Evolutionary conservation across 2,888 invertebrate genomes (phyloP).

Genomic region (Pteria penguin): DNA sequence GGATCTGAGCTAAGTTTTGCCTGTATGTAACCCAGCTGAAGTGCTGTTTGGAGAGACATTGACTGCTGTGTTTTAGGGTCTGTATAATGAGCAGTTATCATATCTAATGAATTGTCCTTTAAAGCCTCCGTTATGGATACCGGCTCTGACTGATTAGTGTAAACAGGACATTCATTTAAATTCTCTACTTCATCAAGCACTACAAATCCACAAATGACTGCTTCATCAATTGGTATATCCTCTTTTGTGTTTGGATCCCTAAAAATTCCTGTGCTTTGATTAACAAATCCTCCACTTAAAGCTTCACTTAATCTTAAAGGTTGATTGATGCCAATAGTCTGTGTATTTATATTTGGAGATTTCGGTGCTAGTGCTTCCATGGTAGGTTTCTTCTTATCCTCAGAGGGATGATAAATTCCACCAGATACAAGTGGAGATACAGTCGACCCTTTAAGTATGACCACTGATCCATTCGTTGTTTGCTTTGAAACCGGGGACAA

Average conservation of each 20-base stretch:
- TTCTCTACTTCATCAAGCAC: constrained; percentile 49
- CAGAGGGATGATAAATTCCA: constrained; percentile 24
- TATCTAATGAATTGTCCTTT: constrained; percentile 91
- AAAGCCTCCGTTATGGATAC: constrained; percentile 93
- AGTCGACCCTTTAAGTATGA: constrained; percentile 67
- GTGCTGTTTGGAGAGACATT: constrained; percentile 53
- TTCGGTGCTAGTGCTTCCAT: constrained; percentile 46
- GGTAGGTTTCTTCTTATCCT: constrained; percentile 50
- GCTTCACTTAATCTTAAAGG: constrained; percentile 54
- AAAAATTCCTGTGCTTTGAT: constrained; percentile 85
- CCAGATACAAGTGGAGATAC: constrained; percentile 13
- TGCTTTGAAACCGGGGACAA: constrained; percentile 78
- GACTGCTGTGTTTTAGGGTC: constrained; percentile 88
- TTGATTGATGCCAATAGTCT: not conserved
- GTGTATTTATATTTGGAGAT: constrained; percentile 42
- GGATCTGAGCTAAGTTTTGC: constrained; percentile 44
- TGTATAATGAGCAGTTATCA: constrained; percentile 78
- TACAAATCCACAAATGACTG: constrained; percentile 88
- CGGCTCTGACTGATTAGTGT: constrained; percentile 33
- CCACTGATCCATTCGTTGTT: constrained; percentile 61
- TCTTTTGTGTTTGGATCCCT: constrained; percentile 91
- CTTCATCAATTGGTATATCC: constrained; percentile 89
- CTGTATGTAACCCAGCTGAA: constrained; percentile 61
- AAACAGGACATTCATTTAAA: constrained; percentile 27
- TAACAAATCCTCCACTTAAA: constrained; percentile 69